Evolutionary conservation across 2,113 vertebrate species (phyloP).

Genomic region (Cathartes aura): DNA sequence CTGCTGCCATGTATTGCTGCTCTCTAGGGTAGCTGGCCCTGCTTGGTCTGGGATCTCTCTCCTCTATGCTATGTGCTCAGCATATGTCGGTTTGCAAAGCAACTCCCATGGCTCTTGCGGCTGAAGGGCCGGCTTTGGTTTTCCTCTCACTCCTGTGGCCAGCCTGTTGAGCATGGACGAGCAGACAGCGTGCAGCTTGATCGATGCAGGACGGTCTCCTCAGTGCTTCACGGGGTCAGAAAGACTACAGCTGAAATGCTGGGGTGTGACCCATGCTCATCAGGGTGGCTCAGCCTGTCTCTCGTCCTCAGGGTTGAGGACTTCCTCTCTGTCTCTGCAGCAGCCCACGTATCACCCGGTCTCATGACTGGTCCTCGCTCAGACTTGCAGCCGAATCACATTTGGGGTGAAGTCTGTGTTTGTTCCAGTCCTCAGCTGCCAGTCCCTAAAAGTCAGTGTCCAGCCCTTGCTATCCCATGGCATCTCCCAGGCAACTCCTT

Average conservation of each 20-base stretch:
- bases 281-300: not conserved
- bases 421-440: not conserved
- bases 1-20: fast-evolving
- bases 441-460: not conserved
- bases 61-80: fast-evolving
- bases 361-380: fast-evolving
- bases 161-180: fast-evolving
- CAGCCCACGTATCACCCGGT: fast-evolving
- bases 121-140: not conserved
- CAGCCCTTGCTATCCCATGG: not conserved
- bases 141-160: fast-evolving
- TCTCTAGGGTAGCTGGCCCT: not conserved
- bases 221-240: fast-evolving
- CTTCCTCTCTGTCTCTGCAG: not conserved
- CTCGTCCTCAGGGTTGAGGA: no score
- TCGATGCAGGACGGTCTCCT: fast-evolving
- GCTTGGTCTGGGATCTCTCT: no score
- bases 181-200: fast-evolving
- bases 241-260: not conserved
- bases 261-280: fast-evolving
- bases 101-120: fast-evolving
- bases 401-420: not conserved
- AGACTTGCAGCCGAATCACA: not conserved
- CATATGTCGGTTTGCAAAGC: no score
- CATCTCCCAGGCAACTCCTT: constrained; percentile 22